Conservation (phyloP, 2,797 vertebrate genomes). For the Channa striata region DNA sequence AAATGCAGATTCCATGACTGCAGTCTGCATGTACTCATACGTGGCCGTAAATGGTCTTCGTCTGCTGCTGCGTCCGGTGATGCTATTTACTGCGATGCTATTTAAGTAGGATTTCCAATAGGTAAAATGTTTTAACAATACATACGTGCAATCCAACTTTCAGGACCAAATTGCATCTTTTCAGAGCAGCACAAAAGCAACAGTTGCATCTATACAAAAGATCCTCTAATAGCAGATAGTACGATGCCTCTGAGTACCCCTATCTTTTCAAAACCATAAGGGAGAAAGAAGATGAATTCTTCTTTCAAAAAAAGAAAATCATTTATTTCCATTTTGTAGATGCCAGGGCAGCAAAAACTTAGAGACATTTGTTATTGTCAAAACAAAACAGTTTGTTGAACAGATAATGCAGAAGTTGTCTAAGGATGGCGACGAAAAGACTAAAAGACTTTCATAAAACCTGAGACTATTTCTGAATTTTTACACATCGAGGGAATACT, state of each 20-base stretch:
- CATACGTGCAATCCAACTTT: slow-evolving; percentile 5
- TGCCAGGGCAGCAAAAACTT: slow-evolving; percentile 35
- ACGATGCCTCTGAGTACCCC: slow-evolving; percentile 27
- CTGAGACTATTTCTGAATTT: slow-evolving; percentile 29
- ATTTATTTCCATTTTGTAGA: slow-evolving; percentile 41
- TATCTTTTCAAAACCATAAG: slow-evolving; percentile 42
- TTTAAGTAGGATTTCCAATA: not conserved
- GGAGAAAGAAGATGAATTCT: slow-evolving; percentile 47
- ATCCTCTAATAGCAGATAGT: slow-evolving; percentile 24
- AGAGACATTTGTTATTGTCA: slow-evolving; percentile 69
- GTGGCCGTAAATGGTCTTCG: not conserved
- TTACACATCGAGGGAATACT: slow-evolving; percentile 14
- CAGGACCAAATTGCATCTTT: slow-evolving; percentile 10
- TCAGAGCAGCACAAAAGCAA: slow-evolving; percentile 12
- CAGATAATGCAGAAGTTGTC: slow-evolving; percentile 55
- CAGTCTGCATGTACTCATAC: not conserved
- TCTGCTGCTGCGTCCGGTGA: not conserved
- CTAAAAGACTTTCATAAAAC: slow-evolving; percentile 46
- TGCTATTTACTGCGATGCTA: not conserved
- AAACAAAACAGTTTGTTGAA: slow-evolving; percentile 61
- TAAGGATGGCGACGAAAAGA: slow-evolving; percentile 32
- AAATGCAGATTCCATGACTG: not conserved
- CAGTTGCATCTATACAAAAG: slow-evolving; percentile 36
- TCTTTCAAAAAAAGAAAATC: slow-evolving; percentile 25
- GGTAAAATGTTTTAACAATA: slow-evolving; percentile 2